Conservation (phyloP, 2,797 vertebrate genomes). For the Molossus molossus region DNA sequence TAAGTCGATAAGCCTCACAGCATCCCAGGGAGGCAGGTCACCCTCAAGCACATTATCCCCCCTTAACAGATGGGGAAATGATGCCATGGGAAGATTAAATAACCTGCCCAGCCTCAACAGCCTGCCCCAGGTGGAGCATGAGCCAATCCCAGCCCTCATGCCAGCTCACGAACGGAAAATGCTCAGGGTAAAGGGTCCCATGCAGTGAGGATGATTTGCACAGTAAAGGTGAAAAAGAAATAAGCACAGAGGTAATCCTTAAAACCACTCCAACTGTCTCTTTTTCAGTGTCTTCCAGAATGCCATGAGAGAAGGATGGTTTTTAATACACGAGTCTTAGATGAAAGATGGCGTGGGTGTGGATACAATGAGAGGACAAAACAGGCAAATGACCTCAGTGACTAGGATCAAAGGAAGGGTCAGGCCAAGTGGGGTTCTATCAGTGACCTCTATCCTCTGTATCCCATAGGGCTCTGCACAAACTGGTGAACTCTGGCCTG, state of each 20-base stretch:
- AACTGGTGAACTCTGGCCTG: not conserved
- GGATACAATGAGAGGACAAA: not conserved
- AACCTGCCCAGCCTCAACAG: constrained; percentile 69
- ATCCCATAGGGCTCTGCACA: not conserved
- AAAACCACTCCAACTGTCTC: not conserved
- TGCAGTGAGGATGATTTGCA: not conserved
- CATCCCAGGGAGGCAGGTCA: constrained; percentile 73
- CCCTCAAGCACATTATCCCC: constrained; percentile 78
- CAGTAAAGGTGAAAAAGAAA: not conserved
- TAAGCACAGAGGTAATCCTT: not conserved
- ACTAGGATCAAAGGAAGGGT: not conserved
- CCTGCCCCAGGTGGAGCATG: constrained; percentile 48
- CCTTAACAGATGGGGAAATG: constrained; percentile 84
- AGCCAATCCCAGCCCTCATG: not conserved
- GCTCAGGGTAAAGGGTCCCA: not conserved
- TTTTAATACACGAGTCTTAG: not conserved
- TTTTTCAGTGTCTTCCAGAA: constrained; percentile 9
- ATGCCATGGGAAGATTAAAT: constrained; percentile 82
- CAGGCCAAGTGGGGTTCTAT: not conserved
- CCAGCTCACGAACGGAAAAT: not conserved
- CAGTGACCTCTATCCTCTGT: not conserved
- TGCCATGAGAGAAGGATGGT: not conserved
- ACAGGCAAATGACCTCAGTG: not conserved
- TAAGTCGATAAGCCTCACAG: constrained; percentile 74
- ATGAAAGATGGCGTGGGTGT: not conserved